Conservation (phyloP, 2,888 invertebrate genomes). For the Dicyrtoma fusca region DNA sequence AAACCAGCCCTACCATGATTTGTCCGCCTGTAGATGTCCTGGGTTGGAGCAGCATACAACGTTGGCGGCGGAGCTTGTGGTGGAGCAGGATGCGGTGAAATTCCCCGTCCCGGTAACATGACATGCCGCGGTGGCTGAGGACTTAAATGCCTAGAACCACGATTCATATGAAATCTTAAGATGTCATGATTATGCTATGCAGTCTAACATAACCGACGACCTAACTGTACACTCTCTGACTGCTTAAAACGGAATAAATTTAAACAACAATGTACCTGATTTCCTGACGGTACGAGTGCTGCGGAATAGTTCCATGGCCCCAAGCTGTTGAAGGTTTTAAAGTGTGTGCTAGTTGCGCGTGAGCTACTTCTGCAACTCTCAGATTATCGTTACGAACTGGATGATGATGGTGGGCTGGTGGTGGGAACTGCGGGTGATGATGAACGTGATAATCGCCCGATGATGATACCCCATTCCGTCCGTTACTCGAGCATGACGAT, state of each 20-base stretch:
- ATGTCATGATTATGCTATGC: too few relatives aligned
- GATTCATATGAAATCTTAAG: too few relatives aligned
- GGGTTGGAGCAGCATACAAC: slow-evolving; percentile 51
- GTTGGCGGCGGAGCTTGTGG: slow-evolving; percentile 49
- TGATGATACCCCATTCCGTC: not conserved
- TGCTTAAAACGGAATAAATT: too few relatives aligned
- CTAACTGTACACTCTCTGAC: too few relatives aligned
- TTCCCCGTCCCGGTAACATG: slow-evolving; percentile 50
- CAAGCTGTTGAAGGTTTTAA: slow-evolving; percentile 51
- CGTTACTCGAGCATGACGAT: not conserved
- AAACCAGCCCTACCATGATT: slow-evolving; percentile 46
- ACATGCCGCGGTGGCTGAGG: slow-evolving; percentile 54
- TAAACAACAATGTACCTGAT: too few relatives aligned
- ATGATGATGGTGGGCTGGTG: slow-evolving; percentile 53
- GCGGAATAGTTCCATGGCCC: slow-evolving; percentile 48
- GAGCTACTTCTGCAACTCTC: slow-evolving; percentile 61
- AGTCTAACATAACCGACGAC: too few relatives aligned
- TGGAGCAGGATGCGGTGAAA: slow-evolving; percentile 50
- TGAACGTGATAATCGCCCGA: slow-evolving; percentile 46
- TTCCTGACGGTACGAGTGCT: slow-evolving; percentile 53
- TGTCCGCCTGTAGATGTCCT: slow-evolving; percentile 51
- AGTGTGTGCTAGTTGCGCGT: slow-evolving; percentile 60
- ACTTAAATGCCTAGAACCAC: slow-evolving; percentile 49
- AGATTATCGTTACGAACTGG: slow-evolving; percentile 60
- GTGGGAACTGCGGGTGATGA: slow-evolving; percentile 49